Percentiles rank a stretch among this genome's conserved stretches.
Conservation (phyloP, 2,888 invertebrate species). For the Melitaea athalia region DNA sequence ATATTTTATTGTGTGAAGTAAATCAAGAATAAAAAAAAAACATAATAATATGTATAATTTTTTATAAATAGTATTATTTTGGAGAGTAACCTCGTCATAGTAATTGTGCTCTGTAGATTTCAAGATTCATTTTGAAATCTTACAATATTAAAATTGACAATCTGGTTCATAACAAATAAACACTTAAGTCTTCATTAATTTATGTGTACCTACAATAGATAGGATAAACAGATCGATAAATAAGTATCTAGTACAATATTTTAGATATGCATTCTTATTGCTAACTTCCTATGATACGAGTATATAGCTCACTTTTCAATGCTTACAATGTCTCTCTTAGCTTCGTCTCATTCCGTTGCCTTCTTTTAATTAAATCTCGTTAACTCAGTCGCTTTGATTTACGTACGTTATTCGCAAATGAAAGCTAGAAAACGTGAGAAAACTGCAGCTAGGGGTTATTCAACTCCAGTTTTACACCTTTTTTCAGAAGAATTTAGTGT, state of each 20-base stretch:
- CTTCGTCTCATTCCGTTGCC: constrained; percentile 29
- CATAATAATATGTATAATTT: too few species aligned
- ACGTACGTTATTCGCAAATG: constrained; percentile 35
- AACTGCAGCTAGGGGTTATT: background rate
- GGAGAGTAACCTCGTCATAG: too few species aligned
- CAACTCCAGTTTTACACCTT: background rate
- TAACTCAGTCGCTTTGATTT: constrained; percentile 37
- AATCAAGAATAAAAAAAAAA: too few species aligned
- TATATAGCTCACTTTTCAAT: background rate
- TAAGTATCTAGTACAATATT: background rate
- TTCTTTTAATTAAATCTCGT: constrained; percentile 47
- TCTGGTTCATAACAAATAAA: background rate
- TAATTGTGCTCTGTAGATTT: too few species aligned
- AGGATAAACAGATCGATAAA: background rate
- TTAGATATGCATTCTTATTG: background rate
- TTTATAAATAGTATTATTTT: too few species aligned
- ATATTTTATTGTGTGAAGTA: too few species aligned
- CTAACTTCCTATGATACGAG: background rate
- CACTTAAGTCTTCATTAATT: too few species aligned
- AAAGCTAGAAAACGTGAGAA: constrained; percentile 25
- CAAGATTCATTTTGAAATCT: too few species aligned
- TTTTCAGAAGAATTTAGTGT: background rate
- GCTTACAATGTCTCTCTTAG: constrained; percentile 1
- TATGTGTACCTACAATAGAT: too few species aligned
- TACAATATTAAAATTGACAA: too few species aligned